A percentile compares a stretch with the other conserved stretches of the same genome.
Evolutionary conservation across 2,888 invertebrate genomes (phyloP).

Genomic region (Notodonta dromedarius): DNA sequence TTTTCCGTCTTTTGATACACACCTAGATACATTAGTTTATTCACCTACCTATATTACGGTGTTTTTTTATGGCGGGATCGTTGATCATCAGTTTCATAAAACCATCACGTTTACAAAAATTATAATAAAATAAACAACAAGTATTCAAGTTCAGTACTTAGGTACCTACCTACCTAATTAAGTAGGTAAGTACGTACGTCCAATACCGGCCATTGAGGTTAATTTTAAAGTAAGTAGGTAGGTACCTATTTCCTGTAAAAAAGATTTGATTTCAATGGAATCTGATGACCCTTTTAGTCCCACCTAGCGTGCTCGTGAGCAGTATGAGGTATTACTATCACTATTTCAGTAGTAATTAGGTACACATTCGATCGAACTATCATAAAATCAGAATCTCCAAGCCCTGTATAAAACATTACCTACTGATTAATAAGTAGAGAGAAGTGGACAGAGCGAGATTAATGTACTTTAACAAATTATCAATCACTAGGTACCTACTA

Average conservation of each 20-base stretch:
- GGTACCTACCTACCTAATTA: neutral
- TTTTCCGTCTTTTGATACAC: slow-evolving; percentile 53
- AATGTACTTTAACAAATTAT: slow-evolving; percentile 54
- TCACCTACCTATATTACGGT: slow-evolving; percentile 10
- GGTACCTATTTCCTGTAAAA: neutral
- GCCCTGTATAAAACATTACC: slow-evolving; percentile 69
- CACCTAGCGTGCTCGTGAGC: slow-evolving; percentile 58
- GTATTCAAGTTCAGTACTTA: too few relatives aligned
- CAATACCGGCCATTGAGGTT: too few relatives aligned
- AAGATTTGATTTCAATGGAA: slow-evolving; percentile 9
- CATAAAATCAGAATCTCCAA: slow-evolving; percentile 53
- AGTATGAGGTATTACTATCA: slow-evolving; percentile 54
- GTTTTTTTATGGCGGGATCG: slow-evolving; percentile 20
- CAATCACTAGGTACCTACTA: slow-evolving; percentile 40
- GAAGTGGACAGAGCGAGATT: slow-evolving; percentile 74
- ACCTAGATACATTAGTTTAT: slow-evolving; percentile 46
- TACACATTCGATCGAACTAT: slow-evolving; percentile 44
- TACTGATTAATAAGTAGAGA: slow-evolving; percentile 58
- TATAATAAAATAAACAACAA: too few relatives aligned
- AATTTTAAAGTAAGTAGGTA: too few relatives aligned
- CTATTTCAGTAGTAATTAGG: slow-evolving; percentile 46
- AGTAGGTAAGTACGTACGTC: too few relatives aligned
- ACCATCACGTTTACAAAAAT: neutral
- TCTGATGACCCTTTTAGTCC: slow-evolving; percentile 24
- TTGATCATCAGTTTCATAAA: slow-evolving; percentile 25